Evolutionary conservation across 2,888 invertebrate species (phyloP).

Genomic region (Leucophora obtusa): DNA sequence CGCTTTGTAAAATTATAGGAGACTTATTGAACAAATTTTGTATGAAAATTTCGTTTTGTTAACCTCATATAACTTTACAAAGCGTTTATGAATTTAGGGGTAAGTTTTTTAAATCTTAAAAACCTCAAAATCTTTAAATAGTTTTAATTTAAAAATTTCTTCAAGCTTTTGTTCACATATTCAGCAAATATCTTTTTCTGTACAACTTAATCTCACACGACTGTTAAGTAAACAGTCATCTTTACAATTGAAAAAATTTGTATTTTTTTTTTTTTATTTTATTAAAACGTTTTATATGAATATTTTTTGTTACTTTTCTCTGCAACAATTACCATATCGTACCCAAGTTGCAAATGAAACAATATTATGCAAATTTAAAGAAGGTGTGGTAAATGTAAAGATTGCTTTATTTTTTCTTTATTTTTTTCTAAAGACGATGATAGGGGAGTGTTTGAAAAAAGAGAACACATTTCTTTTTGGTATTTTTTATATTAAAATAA

Average conservation of each 20-base stretch:
- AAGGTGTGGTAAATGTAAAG: slow-evolving; percentile 44
- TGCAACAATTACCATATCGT: slow-evolving; percentile 15
- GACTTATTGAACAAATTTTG: no score
- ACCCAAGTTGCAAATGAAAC: slow-evolving; percentile 22
- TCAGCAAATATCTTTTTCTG: neutral
- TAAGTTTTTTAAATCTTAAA: no score
- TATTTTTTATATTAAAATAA: neutral
- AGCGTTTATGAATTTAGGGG: no score
- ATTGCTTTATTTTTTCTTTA: slow-evolving; percentile 10
- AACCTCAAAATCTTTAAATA: no score
- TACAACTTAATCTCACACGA: neutral
- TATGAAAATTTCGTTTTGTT: no score
- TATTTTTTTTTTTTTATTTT: slow-evolving; percentile 3
- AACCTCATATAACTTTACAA: no score
- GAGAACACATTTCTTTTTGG: neutral
- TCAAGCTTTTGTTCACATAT: no score
- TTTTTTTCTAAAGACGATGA: neutral
- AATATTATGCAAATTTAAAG: slow-evolving; percentile 46
- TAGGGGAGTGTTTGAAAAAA: neutral
- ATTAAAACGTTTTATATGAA: slow-evolving; percentile 13
- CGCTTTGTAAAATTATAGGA: no score
- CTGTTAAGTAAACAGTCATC: neutral
- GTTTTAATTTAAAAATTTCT: no score
- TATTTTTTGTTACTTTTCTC: neutral
- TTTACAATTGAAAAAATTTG: slow-evolving; percentile 8